Base-by-base conservation (phyloP, 2,797 vertebrate species). In the Molossus molossus region DNA sequence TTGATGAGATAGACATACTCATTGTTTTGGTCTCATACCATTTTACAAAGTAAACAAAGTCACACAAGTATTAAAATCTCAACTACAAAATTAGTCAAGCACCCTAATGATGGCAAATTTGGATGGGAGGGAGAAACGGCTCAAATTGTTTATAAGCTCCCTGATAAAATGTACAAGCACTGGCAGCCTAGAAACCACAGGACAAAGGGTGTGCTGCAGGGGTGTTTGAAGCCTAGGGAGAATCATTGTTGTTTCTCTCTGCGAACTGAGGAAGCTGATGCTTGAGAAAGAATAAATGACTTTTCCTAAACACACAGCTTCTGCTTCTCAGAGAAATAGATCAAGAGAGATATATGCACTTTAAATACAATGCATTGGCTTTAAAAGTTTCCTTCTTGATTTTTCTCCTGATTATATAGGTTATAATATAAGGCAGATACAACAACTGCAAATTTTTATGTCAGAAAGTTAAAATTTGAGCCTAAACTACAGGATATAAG, bases 1-100 rank as follows among this genome's bases (percentile, higher is more conserved):
- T 3, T 55, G 40, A 45, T 76, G 62, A 90, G 37, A 48, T 73
- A 55, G 9, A 11, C 75, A 53, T 85, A 69, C 13, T 69, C 50
- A 81, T 89, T 90, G 65, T 53, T 91, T 81, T 83, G 55, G 40
- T 33, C 8, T 76, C 40, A 65, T 83, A 65, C 17, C 37, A 72
- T 91, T 90, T 95, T 91, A 87, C 83, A 92, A 87, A 57, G 9
- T 81, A 88, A 94, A 95, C n/a, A 82, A 91, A 80, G 33, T 90
- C 37, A 72, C 29, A 87, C 5, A 20, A 37, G 8, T 60, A 45
- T 64, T 83, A 62, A 93, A 64, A 70, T 12, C 58, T 90, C 25
- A 69, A 7, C 10, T 40, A 33, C 17, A 81, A 92, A 96, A 73
- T 18, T 58, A 72, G 48, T 6, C 37, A 92, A 23, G 3, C 1